Conservation (phyloP, 2,797 vertebrate species). For the Clarias fuscus region DNA sequence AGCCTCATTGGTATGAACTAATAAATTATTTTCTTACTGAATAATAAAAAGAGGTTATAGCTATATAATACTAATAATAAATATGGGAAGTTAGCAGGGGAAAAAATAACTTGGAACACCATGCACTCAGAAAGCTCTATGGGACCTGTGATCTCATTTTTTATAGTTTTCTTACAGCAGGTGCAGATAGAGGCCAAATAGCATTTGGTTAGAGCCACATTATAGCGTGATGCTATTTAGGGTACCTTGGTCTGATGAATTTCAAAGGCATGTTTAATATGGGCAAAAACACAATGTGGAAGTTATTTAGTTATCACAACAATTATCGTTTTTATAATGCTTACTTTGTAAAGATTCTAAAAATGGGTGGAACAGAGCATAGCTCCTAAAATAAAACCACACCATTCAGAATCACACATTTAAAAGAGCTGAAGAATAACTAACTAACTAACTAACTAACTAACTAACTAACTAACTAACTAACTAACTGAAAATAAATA, state of each 20-base stretch:
- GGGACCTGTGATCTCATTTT: slow-evolving; percentile 21
- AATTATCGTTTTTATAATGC: not conserved
- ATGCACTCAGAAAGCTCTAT: slow-evolving; percentile 14
- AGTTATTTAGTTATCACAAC: not conserved
- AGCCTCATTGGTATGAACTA: not conserved
- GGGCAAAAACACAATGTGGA: not conserved
- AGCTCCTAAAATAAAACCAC: not conserved
- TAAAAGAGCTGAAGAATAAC: not conserved
- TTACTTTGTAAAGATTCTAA: not conserved
- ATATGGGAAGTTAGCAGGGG: not conserved
- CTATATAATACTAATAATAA: slow-evolving; percentile 62
- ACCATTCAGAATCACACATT: not conserved
- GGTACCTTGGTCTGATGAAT: not conserved
- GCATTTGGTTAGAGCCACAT: not conserved
- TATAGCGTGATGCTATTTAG: slow-evolving; percentile 5
- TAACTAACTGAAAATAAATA: not conserved
- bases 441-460: too few relatives aligned
- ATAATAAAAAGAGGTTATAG: slow-evolving; percentile 66
- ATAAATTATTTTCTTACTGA: slow-evolving; percentile 34
- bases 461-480: too few relatives aligned
- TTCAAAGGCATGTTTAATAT: not conserved
- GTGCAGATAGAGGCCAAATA: slow-evolving; percentile 18
- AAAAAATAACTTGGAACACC: slow-evolving; percentile 13
- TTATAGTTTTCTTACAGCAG: not conserved
- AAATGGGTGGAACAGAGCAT: not conserved